A percentile compares a stretch with the other conserved stretches of the same genome.
phyloP scores from a whole-genome alignment of 1,140 invertebrate genomes.

The Nautilus pompilius region DNA sequence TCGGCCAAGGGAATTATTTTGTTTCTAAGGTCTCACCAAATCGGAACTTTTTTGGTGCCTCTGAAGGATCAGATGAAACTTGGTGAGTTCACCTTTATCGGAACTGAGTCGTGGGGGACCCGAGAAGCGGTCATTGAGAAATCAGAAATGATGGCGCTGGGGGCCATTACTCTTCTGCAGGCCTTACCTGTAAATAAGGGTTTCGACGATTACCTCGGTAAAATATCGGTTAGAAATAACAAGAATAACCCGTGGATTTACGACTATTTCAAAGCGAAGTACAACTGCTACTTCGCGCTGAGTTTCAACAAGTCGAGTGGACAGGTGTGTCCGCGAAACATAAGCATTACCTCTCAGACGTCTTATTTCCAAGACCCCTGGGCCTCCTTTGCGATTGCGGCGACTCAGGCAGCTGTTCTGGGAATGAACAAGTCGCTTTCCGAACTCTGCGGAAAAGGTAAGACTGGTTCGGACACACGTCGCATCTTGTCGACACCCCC shows the following conservation, averaged over 20 bases:
- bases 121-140: background rate
- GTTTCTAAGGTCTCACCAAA: background rate
- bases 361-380: background rate
- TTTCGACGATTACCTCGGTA: background rate
- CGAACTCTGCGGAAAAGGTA: background rate
- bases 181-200: background rate
- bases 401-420: background rate
- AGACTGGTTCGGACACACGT: background rate
- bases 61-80: background rate
- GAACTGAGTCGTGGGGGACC: background rate
- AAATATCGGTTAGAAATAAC: background rate
- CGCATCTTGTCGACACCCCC: background rate
- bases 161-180: background rate
- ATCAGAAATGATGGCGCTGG: background rate
- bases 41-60: background rate
- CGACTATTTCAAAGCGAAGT: background rate
- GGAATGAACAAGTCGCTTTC: background rate
- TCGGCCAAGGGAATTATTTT: background rate
- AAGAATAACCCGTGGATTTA: background rate
- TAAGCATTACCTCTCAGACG: background rate
- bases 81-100: background rate
- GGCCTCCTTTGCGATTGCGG: background rate
- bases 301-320: background rate
- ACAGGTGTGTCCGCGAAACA: background rate
- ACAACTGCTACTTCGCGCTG: background rate